Conservation (phyloP, 2,113 vertebrate genomes). For the Otis tarda region DNA sequence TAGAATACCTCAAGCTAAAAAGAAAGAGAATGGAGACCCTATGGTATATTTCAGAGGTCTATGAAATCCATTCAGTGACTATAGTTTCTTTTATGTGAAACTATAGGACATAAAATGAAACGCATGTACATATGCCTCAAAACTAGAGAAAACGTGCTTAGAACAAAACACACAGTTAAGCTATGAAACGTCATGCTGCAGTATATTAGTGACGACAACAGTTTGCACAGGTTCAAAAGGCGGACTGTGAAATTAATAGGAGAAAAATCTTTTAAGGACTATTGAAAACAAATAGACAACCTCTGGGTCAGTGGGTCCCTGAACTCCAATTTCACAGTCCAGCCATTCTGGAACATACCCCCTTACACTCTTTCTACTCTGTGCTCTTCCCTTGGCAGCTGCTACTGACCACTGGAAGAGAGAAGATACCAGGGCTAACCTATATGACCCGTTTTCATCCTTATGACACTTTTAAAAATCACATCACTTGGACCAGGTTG, state of each 20-base stretch:
- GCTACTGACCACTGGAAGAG: background rate
- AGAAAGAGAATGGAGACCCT: background rate
- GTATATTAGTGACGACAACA: background rate
- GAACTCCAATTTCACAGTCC: background rate
- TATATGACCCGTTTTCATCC: background rate
- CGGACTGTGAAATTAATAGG: background rate
- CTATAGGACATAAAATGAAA: background rate
- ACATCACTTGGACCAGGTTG: background rate
- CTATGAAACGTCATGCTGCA: background rate
- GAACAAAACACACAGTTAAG: background rate
- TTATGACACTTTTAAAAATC: background rate
- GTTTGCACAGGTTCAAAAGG: background rate
- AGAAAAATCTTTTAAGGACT: background rate
- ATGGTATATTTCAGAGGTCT: background rate
- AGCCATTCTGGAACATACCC: background rate
- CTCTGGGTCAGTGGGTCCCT: background rate
- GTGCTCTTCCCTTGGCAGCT: background rate
- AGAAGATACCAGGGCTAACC: background rate
- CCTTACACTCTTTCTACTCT: background rate
- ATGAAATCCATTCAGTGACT: background rate
- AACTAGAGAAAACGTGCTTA: background rate
- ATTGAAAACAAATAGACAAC: background rate
- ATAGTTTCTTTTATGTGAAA: background rate
- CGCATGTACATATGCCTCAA: background rate
- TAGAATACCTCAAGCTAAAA: background rate